phyloP scores from a whole-genome alignment of 1,140 invertebrate genomes.

The Hycleus cichorii region DNA sequence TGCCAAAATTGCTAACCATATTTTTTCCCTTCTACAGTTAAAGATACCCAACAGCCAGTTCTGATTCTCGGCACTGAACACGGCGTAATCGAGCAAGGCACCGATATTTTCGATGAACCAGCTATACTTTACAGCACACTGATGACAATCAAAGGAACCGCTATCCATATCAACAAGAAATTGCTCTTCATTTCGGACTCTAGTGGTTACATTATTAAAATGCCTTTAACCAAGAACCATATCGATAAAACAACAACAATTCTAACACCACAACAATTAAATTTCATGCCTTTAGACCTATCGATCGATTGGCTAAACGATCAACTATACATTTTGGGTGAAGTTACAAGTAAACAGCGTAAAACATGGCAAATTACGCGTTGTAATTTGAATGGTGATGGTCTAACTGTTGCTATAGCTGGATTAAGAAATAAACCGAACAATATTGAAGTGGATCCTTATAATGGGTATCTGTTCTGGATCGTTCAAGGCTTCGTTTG shows the following conservation, averaged over 20 bases:
- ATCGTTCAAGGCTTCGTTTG: constrained; percentile 47
- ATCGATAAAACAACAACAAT: constrained; percentile 42
- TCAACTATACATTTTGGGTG: constrained; percentile 69
- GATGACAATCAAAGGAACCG: constrained; percentile 52
- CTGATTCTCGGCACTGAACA: constrained; percentile 64
- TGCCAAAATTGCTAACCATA: no score
- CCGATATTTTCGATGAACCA: constrained; percentile 58
- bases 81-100: constrained; percentile 59
- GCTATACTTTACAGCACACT: constrained; percentile 47
- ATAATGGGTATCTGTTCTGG: constrained; percentile 89
- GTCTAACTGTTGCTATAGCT: constrained; percentile 57
- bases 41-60: constrained; percentile 55
- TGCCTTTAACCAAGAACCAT: constrained; percentile 39
- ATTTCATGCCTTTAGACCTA: constrained; percentile 56
- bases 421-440: constrained; percentile 58
- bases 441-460: constrained; percentile 83
- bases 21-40: constrained; percentile 33
- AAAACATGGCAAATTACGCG: constrained; percentile 62
- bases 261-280: constrained; percentile 48
- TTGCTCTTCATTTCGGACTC: constrained; percentile 70
- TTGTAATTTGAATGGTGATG: constrained; percentile 63
- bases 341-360: constrained; percentile 42
- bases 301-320: constrained; percentile 84
- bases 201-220: constrained; percentile 52
- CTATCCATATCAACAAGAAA: constrained; percentile 61